These are phyloP conservation scores for Meda fulgida DNA, from an alignment of 2,797 vertebrate species.

Conservation along the genomic window DNA sequence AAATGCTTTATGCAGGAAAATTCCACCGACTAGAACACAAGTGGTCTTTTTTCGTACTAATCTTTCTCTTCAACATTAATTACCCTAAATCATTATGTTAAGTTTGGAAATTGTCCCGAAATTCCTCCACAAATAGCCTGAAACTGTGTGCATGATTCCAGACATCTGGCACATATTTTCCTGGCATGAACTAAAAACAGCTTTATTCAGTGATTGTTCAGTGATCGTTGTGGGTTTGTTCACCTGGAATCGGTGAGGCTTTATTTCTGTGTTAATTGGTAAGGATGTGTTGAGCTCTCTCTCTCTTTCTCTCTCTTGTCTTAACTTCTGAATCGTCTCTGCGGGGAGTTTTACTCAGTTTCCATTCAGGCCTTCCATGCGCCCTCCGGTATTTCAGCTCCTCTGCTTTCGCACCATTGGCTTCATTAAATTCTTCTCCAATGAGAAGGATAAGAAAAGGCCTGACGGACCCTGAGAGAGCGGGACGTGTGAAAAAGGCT, in stretches of 20 bases:
- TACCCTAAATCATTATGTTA: not conserved
- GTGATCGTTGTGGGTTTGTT: not conserved
- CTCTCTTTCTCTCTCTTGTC: slow-evolving; percentile 33
- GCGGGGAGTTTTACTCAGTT: slow-evolving; percentile 68
- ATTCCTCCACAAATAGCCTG: slow-evolving; percentile 21
- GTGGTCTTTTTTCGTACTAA: not conserved
- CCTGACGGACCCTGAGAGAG: slow-evolving; percentile 78
- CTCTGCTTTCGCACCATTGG: slow-evolving; percentile 48
- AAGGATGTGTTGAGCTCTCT: not conserved
- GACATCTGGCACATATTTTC: slow-evolving; percentile 17
- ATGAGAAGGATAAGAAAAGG: slow-evolving; percentile 80
- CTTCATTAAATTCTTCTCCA: slow-evolving; percentile 86
- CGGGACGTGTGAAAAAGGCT: slow-evolving; percentile 82
- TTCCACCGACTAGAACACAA: not conserved
- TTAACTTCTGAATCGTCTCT: slow-evolving; percentile 71
- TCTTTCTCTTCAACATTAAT: not conserved
- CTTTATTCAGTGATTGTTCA: not conserved
- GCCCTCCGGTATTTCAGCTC: slow-evolving; percentile 13
- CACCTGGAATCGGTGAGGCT: slow-evolving; percentile 20
- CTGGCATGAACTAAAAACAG: not conserved
- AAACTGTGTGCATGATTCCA: not conserved
- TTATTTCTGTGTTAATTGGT: slow-evolving; percentile 26
- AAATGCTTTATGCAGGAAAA: not conserved
- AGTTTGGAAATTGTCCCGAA: slow-evolving; percentile 8
- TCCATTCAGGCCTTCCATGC: slow-evolving; percentile 53